phyloP scores from a whole-genome alignment of 2,113 vertebrate species.

The Sander vitreus region DNA sequence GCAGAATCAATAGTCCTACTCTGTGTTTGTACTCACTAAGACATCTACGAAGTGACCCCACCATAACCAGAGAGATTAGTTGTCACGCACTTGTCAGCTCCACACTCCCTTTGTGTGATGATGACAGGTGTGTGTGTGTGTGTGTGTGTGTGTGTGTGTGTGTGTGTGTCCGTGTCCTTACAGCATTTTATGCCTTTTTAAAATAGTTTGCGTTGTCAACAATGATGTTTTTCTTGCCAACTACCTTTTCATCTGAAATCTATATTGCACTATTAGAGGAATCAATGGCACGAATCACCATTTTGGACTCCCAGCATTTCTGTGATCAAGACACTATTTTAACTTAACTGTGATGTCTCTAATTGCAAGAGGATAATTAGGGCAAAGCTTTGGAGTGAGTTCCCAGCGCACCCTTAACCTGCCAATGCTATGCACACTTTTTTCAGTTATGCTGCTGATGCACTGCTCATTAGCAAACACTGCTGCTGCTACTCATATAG shows the following conservation, averaged over 20 bases:
- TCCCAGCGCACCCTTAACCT: conserved; percentile 23
- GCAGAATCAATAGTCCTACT: conserved; percentile 52
- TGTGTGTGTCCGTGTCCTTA: background rate
- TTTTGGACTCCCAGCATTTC: background rate
- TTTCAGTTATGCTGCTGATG: background rate
- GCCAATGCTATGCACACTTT: conserved; percentile 5
- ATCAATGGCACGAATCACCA: background rate
- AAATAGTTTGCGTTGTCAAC: background rate
- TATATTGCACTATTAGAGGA: background rate
- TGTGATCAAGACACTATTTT: background rate
- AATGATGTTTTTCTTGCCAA: conserved; percentile 10
- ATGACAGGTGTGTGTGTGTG: conserved; percentile 16
- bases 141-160: conserved; percentile 6
- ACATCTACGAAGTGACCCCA: conserved; percentile 49
- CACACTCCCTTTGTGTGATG: conserved; percentile 24
- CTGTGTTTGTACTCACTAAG: conserved; percentile 50
- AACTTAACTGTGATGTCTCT: background rate
- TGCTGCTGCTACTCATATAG: conserved; percentile 10
- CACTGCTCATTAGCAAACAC: conserved; percentile 38
- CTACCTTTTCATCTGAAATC: conserved; percentile 20
- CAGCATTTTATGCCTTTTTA: conserved; percentile 3
- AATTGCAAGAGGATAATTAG: conserved; percentile 6
- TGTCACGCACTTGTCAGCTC: conserved; percentile 64
- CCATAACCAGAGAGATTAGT: conserved; percentile 61
- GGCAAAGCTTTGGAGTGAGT: conserved; percentile 1